A percentile compares a stretch with the other conserved stretches of the same genome.
Conservation (phyloP, 1,140 invertebrate species). For the Leptinotarsa undecemlineata region DNA sequence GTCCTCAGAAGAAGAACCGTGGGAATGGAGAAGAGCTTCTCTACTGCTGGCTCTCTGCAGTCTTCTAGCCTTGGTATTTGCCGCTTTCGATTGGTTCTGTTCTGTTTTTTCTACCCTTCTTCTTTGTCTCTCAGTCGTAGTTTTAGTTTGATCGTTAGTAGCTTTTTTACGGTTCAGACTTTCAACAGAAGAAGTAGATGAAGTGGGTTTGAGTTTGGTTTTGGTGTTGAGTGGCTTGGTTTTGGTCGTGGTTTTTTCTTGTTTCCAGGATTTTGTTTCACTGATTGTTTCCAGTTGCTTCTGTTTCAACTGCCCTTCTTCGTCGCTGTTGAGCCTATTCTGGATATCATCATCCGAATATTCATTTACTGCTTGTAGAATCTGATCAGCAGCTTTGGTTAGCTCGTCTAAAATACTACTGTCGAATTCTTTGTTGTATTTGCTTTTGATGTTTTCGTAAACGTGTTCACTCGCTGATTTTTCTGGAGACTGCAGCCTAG, state of each 20-base stretch:
- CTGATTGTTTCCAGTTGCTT: constrained; percentile 56
- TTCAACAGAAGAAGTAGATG: constrained; percentile 57
- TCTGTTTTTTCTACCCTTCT: constrained; percentile 17
- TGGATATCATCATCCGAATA: constrained; percentile 58
- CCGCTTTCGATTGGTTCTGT: constrained; percentile 29
- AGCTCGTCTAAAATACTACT: constrained; percentile 58
- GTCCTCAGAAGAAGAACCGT: constrained; percentile 60
- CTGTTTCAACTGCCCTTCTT: constrained; percentile 44
- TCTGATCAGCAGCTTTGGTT: constrained; percentile 60
- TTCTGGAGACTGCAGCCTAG: not conserved
- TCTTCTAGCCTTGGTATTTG: constrained; percentile 53
- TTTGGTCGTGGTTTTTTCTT: constrained; percentile 37
- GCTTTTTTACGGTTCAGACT: constrained; percentile 46
- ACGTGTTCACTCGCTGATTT: constrained; percentile 37
- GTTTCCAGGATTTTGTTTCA: constrained; percentile 55
- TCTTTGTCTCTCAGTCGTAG: constrained; percentile 11
- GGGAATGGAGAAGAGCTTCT: constrained; percentile 55
- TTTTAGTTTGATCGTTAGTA: constrained; percentile 13
- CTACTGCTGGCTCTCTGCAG: constrained; percentile 58
- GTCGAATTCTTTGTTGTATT: constrained; percentile 46
- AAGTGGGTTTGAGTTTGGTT: constrained; percentile 45
- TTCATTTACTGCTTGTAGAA: constrained; percentile 59
- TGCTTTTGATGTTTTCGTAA: constrained; percentile 49
- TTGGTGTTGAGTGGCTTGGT: constrained; percentile 28
- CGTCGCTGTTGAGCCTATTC: constrained; percentile 45